Percentiles rank a stretch among this genome's conserved stretches.
Conservation (phyloP, 2,113 vertebrate species). For the Gymnogyps californianus region DNA sequence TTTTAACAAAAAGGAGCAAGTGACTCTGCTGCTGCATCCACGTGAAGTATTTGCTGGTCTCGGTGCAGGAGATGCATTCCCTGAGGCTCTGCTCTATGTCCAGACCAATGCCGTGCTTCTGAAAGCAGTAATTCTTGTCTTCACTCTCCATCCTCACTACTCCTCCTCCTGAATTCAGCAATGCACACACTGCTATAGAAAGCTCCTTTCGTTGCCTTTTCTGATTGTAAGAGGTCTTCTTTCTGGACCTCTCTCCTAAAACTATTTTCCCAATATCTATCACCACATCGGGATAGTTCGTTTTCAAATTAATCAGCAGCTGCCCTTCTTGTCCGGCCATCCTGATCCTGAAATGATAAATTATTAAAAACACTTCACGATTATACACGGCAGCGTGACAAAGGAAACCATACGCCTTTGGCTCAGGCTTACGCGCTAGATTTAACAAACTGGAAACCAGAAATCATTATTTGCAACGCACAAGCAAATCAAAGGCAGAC, state of each 20-base stretch:
- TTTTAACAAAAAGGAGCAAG: conserved; percentile 64
- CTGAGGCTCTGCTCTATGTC: conserved; percentile 44
- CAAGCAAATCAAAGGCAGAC: background rate
- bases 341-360: background rate
- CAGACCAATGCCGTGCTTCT: background rate
- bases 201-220: background rate
- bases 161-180: conserved; percentile 67
- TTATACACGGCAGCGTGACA: rapidly evolving
- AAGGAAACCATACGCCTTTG: rapidly evolving
- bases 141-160: conserved; percentile 13
- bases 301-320: background rate
- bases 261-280: background rate
- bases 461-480: background rate
- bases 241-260: conserved; percentile 44
- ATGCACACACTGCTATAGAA: background rate
- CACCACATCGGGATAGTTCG: background rate
- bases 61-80: background rate
- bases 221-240: background rate
- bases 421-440: background rate
- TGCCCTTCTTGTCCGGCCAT: background rate
- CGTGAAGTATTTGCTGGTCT: background rate
- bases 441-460: background rate
- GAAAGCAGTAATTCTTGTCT: background rate
- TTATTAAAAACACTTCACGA: too few species aligned
- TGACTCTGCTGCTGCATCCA: background rate